These are phyloP conservation scores for Idaea aversata DNA, from an alignment of 2,888 invertebrate genomes.

Conservation along the genomic window DNA sequence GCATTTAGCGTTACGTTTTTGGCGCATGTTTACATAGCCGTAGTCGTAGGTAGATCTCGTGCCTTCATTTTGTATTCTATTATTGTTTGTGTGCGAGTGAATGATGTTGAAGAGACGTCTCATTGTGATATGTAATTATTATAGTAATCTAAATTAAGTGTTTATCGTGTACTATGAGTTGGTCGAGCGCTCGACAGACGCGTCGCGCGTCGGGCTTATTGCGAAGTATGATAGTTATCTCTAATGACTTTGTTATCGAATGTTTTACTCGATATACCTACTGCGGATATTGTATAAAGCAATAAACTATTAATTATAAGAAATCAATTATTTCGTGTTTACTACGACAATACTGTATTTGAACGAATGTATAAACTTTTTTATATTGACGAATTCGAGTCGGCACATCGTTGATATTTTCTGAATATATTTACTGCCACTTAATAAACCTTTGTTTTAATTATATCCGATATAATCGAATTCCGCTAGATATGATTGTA, in stretches of 20 bases:
- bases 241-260: conserved; percentile 64
- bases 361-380: conserved; percentile 54
- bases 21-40: conserved; percentile 71
- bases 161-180: conserved; percentile 69
- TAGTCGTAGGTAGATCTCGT: conserved; percentile 76
- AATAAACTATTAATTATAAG: conserved; percentile 74
- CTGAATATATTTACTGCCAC: conserved; percentile 80
- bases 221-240: conserved; percentile 61
- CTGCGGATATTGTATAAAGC: conserved; percentile 74
- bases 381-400: conserved; percentile 70
- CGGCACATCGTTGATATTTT: conserved; percentile 74
- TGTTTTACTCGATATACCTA: conserved; percentile 60
- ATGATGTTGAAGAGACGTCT: conserved; percentile 73
- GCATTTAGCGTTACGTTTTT: conserved; percentile 70
- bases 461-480: conserved; percentile 27
- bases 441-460: conserved; percentile 53
- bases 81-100: conserved; percentile 72
- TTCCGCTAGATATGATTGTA: conserved; percentile 22
- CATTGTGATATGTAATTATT: conserved; percentile 81
- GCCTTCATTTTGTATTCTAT: conserved; percentile 74
- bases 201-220: conserved; percentile 66
- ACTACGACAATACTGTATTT: conserved; percentile 69
- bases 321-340: conserved; percentile 65
- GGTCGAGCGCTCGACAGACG: conserved; percentile 68
- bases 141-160: conserved; percentile 78